A percentile compares a stretch with the other conserved stretches of the same genome.
Conservation (phyloP, 2,888 invertebrate species). For the Sclerodermus sp. region DNA sequence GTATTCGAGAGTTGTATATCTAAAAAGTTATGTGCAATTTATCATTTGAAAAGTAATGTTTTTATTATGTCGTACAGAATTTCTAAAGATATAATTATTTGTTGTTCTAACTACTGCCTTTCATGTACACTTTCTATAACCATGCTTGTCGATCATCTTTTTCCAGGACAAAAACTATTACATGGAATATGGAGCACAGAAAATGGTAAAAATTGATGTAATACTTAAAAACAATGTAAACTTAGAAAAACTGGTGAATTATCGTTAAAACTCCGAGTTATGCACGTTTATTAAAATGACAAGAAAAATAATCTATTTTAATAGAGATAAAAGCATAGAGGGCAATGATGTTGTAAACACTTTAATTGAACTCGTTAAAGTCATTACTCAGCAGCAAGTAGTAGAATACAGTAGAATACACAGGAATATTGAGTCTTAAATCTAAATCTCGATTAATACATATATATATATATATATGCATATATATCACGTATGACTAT, state of each 20-base stretch:
- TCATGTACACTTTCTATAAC: conserved; percentile 27
- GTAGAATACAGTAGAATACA: no score
- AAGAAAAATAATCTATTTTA: no score
- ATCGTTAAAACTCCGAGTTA: no score
- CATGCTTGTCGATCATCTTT: conserved; percentile 58
- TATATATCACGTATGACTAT: no score
- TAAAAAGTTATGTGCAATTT: background rate
- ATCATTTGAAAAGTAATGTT: background rate
- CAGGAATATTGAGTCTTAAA: no score
- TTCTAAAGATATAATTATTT: background rate
- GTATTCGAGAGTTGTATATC: background rate
- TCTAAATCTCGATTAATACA: no score
- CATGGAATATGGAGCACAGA: conserved; percentile 77
- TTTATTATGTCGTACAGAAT: background rate
- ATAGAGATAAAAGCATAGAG: no score
- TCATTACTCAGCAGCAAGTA: no score
- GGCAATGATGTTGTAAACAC: no score
- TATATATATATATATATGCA: no score
- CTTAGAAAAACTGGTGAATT: conserved; percentile 4
- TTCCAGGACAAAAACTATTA: conserved; percentile 87
- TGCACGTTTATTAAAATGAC: no score
- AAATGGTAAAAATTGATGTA: conserved; percentile 70
- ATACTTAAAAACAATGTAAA: conserved; percentile 8
- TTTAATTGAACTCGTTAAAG: no score
- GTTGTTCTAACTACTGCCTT: background rate